Conservation (phyloP, 1,140 invertebrate species). For the Apocrypta bakeri region DNA sequence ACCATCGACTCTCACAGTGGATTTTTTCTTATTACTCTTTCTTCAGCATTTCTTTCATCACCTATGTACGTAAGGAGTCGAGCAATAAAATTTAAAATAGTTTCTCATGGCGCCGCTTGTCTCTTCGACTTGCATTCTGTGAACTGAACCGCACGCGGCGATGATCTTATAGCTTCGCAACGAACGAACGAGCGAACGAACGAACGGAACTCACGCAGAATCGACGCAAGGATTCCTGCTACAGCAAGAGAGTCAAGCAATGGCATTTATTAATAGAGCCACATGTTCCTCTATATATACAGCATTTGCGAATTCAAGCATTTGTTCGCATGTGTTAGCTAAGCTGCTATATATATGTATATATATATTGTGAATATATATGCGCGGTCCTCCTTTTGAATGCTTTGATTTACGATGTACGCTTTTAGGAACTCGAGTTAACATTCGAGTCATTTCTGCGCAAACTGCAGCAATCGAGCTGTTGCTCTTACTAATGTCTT, state of each 20-base stretch:
- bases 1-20: too few relatives aligned
- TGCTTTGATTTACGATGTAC: slow-evolving; percentile 61
- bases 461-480: neutral
- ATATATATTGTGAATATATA: slow-evolving; percentile 11
- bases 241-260: neutral
- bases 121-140: neutral
- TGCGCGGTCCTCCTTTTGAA: slow-evolving; percentile 59
- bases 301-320: slow-evolving; percentile 60
- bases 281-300: slow-evolving; percentile 54
- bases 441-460: slow-evolving; percentile 31
- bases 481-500: neutral
- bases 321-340: slow-evolving; percentile 65
- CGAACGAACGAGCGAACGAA: neutral
- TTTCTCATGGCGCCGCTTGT: neutral
- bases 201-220: neutral
- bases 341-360: too few relatives aligned
- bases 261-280: slow-evolving; percentile 63
- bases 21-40: neutral
- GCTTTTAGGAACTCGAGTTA: slow-evolving; percentile 61
- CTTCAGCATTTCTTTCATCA: slow-evolving; percentile 52
- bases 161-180: neutral
- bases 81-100: slow-evolving; percentile 25
- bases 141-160: too few relatives aligned
- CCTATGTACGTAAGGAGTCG: neutral
- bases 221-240: neutral